phyloP scores from a whole-genome alignment of 2,888 invertebrate species.

The Aradus depressus region DNA sequence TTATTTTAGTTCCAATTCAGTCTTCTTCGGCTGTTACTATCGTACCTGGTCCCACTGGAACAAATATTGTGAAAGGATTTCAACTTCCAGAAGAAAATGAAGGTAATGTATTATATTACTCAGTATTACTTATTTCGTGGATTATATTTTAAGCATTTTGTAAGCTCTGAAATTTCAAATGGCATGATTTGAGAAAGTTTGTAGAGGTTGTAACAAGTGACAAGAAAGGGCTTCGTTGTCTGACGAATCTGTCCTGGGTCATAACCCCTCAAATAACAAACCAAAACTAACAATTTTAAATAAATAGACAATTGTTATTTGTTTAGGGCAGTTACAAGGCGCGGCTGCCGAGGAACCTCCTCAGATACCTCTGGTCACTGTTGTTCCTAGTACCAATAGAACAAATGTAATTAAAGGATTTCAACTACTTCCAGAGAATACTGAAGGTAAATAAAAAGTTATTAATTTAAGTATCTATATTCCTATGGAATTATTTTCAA shows the following conservation, averaged over 20 bases:
- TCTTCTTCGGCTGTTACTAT: conserved; percentile 25
- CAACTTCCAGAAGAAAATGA: conserved; percentile 21
- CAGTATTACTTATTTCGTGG: neutral
- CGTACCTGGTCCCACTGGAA: conserved; percentile 24
- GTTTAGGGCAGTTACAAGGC: too few relatives aligned
- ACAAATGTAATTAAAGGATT: conserved; percentile 28
- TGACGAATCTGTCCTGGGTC: too few relatives aligned
- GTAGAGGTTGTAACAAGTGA: too few relatives aligned
- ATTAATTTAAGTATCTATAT: too few relatives aligned
- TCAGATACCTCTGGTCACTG: conserved; percentile 26
- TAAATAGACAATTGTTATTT: conserved; percentile 5
- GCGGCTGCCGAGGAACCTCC: too few relatives aligned
- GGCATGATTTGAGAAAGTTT: too few relatives aligned
- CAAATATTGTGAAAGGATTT: conserved; percentile 27
- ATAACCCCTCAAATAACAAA: neutral
- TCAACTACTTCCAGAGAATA: conserved; percentile 19
- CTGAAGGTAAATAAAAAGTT: too few relatives aligned
- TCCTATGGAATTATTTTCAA: too few relatives aligned
- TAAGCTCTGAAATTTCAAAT: too few relatives aligned
- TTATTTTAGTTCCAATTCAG: too few relatives aligned
- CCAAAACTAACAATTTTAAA: conserved; percentile 3
- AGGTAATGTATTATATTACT: conserved; percentile 6
- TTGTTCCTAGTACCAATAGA: conserved; percentile 25
- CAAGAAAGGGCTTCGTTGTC: too few relatives aligned
- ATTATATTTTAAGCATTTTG: neutral